Evolutionary conservation across 2,113 vertebrate genomes (phyloP).

Genomic region (Coptodon bakossiorum): DNA sequence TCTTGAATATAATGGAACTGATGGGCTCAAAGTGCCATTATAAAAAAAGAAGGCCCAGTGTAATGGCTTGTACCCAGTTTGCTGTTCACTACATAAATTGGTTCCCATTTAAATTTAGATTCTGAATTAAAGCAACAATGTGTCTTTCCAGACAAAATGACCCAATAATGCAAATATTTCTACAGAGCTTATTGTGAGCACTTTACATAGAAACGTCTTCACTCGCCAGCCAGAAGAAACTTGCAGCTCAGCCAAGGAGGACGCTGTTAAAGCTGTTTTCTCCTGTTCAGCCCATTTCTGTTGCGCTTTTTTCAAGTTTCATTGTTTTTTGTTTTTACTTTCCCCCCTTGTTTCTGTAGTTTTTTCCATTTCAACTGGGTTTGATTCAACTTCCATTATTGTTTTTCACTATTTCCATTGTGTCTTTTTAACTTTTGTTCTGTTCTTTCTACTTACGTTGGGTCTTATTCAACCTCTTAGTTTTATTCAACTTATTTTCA

Average conservation of each 20-base stretch:
- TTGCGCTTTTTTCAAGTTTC: not conserved
- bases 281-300: accelerated
- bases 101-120: not conserved
- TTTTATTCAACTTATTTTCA: not conserved
- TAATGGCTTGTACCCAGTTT: not conserved
- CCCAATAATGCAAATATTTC: not conserved
- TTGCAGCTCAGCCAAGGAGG: not conserved
- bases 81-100: not conserved
- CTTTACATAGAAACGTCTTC: not conserved
- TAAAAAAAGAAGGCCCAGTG: not conserved
- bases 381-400: not conserved
- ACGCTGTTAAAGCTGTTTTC: not conserved
- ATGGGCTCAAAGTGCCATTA: not conserved
- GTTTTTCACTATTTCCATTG: not conserved
- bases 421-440: not conserved
- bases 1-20: not conserved
- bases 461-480: not conserved
- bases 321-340: not conserved
- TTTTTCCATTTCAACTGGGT: not conserved
- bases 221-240: accelerated
- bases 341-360: not conserved
- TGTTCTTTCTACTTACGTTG: accelerated
- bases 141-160: not conserved
- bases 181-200: not conserved
- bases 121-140: not conserved